Evolutionary conservation across 2,797 vertebrate species (phyloP), one percentile per base, ranked within the genome.

Genomic region (Pangasius djambal): DNA sequence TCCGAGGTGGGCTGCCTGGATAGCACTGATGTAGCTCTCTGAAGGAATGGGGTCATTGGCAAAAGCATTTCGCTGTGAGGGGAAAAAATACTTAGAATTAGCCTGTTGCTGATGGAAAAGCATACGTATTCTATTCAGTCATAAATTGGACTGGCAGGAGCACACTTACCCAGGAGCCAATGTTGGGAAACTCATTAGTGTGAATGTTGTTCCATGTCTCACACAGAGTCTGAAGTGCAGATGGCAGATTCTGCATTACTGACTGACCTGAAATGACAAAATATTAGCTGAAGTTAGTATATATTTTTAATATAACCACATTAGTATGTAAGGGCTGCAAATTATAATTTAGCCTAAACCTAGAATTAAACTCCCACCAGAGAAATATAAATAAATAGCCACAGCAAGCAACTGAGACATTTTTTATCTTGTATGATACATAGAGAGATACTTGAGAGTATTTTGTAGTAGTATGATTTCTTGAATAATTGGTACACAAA

Each of bases 21-120:
- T 98, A 0, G 98, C 99, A 9, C 98, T 97, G 95, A 99, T 99
- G 94, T 99, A 99, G 95, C 99, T 99, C 92, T 99, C 99, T 0
- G 98, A 97, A 0, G 98, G 99, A 91, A 99, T 98, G 9, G 97
- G 99, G 92, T 99, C 99, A 10, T 99, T 99, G 61, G 99, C 98
- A 91, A 99, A 99, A 2, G 99, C 98, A 10, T 99, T 99, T 92
- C 99, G 97, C 99, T 99, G 91, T 28, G 84, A 92, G 83, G 74
- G 77, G 15, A 3, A 4, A 4, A 6, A 34, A 20, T 6, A 10
- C 67, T 18, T 86, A 28, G 72, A 87, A 34, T 57, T 28, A 50
- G 13, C 61, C 28, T 20, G 61, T 63, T 31, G n/a, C 31, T 72
- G 13, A 63, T 25, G 0, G n/a, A 63, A 15, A 83, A 55, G 57